Percentiles rank a stretch among this genome's conserved stretches.
Conservation (phyloP, 2,888 invertebrate genomes). For the Caenorhabditis sp. region DNA sequence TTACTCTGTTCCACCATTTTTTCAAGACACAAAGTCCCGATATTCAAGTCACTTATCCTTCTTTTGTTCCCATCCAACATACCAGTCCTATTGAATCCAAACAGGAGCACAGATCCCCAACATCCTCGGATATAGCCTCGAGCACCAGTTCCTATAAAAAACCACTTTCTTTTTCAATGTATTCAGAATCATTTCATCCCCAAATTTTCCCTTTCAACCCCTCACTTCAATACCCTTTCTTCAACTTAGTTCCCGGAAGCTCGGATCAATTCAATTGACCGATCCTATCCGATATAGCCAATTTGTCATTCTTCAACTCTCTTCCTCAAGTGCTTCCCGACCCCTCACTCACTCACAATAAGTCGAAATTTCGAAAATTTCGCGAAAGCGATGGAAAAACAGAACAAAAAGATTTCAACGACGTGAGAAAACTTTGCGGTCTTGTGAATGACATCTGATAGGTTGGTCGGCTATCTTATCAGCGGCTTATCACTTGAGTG, state of each 20-base stretch:
- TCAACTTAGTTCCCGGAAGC: slow-evolving; percentile 32
- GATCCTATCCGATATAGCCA: slow-evolving; percentile 56
- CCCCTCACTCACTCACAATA: no score
- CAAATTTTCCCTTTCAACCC: slow-evolving; percentile 1
- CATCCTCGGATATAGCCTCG: slow-evolving; percentile 79
- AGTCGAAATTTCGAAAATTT: not conserved
- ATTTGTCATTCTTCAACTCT: slow-evolving; percentile 18
- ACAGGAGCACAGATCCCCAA: slow-evolving; percentile 73
- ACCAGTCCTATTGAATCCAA: slow-evolving; percentile 79
- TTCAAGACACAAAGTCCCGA: not conserved
- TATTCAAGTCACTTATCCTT: not conserved
- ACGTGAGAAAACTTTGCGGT: slow-evolving; percentile 18
- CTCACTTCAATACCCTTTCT: no score
- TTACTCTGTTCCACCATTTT: no score
- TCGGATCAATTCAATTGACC: not conserved
- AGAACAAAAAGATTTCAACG: slow-evolving; percentile 6
- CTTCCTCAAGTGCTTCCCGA: not conserved
- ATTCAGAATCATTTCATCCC: no score
- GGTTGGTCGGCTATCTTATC: no score
- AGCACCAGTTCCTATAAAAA: slow-evolving; percentile 77
- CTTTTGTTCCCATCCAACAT: not conserved
- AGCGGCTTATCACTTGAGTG: slow-evolving; percentile 51
- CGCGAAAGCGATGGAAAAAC: slow-evolving; percentile 13
- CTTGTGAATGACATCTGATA: not conserved
- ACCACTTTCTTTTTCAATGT: not conserved